A percentile compares a stretch with the other conserved stretches of the same genome.
Evolutionary conservation across 2,888 invertebrate genomes (phyloP).

Genomic region (Hirtodrosophila cameraria): DNA sequence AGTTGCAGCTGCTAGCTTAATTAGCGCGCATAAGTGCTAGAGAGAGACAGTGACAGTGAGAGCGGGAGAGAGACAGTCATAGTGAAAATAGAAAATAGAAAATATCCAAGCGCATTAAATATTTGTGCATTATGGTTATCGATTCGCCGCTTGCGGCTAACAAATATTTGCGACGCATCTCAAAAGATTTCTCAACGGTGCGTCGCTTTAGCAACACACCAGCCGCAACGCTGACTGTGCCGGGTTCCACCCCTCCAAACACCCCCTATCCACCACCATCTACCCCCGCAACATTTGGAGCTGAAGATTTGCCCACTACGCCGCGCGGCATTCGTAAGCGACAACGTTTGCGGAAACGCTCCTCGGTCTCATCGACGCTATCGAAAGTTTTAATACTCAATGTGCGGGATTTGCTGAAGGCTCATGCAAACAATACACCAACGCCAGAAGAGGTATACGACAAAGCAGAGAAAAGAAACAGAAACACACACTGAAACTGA

Average conservation of each 20-base stretch:
- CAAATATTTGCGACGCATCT: slow-evolving; percentile 76
- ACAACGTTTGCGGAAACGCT: slow-evolving; percentile 78
- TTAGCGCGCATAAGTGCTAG: slow-evolving; percentile 43
- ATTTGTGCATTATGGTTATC: slow-evolving; percentile 45
- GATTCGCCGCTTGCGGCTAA: slow-evolving; percentile 67
- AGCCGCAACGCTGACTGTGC: slow-evolving; percentile 25
- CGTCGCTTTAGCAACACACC: slow-evolving; percentile 77
- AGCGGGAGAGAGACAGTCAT: no score
- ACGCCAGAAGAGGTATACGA: slow-evolving; percentile 62
- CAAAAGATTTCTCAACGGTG: slow-evolving; percentile 78
- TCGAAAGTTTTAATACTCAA: slow-evolving; percentile 83
- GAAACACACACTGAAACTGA: neutral
- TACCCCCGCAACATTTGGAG: neutral
- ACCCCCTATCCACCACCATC: slow-evolving; percentile 5
- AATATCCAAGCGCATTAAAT: neutral
- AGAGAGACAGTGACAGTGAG: no score
- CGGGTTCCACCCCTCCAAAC: neutral
- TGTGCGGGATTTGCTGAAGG: slow-evolving; percentile 82
- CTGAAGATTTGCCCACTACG: slow-evolving; percentile 42
- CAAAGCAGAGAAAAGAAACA: no score
- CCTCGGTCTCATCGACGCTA: slow-evolving; percentile 82
- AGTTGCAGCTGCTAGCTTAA: slow-evolving; percentile 35
- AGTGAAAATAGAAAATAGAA: slow-evolving; percentile 15
- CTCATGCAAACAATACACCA: slow-evolving; percentile 61
- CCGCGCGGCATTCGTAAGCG: slow-evolving; percentile 72